phyloP scores from a whole-genome alignment of 1,140 invertebrate species.

The Cryptotermes secundus region DNA sequence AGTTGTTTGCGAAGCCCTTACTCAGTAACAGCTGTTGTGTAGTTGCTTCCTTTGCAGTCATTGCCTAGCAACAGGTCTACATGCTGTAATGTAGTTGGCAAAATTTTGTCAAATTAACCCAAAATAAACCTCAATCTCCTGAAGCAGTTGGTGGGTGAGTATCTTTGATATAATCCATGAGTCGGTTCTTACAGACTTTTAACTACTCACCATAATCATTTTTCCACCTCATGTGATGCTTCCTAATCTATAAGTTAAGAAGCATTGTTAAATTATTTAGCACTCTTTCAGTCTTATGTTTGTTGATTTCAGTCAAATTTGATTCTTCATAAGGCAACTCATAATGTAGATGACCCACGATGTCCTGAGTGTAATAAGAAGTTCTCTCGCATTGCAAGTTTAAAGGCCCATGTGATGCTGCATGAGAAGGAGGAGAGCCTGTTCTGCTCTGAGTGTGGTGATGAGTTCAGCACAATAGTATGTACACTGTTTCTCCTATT shows the following conservation, averaged over 20 bases:
- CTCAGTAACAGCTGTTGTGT: too few species aligned
- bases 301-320: constrained; percentile 53
- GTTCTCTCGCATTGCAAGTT: constrained; percentile 65
- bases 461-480: constrained; percentile 67
- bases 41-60: too few species aligned
- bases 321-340: constrained; percentile 61
- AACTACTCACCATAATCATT: too few species aligned
- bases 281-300: constrained; percentile 30
- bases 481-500: constrained; percentile 25
- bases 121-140: too few species aligned
- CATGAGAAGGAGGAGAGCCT: constrained; percentile 70
- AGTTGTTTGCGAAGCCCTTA: too few species aligned
- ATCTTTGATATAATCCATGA: too few species aligned
- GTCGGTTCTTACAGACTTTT: too few species aligned
- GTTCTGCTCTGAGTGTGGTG: constrained; percentile 67
- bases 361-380: constrained; percentile 65
- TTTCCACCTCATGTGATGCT: constrained; percentile 21
- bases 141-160: too few species aligned
- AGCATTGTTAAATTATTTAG: constrained; percentile 27
- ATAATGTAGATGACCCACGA: constrained; percentile 54
- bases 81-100: too few species aligned
- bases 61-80: too few species aligned
- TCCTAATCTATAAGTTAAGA: constrained; percentile 14
- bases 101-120: too few species aligned
- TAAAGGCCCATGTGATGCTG: constrained; percentile 68